These are phyloP conservation scores for Girardinichthys multiradiatus DNA, from an alignment of 2,113 vertebrate genomes.

Conservation along the genomic window DNA sequence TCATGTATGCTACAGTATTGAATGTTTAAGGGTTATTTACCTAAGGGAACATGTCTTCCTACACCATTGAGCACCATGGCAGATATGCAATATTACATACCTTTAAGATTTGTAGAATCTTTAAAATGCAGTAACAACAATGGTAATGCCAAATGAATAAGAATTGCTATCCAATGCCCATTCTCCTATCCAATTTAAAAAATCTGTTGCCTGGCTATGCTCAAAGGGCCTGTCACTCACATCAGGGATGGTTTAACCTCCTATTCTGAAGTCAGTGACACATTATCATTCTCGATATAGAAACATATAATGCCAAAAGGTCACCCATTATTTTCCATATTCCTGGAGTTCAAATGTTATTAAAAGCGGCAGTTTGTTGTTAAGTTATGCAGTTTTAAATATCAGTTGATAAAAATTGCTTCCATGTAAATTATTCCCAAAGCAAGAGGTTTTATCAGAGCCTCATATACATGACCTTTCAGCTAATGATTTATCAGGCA, in stretches of 20 bases:
- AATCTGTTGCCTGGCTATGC: no score
- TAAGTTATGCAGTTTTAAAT: neutral
- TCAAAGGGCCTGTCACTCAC: neutral
- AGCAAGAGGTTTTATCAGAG: neutral
- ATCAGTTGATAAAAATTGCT: constrained; percentile 1
- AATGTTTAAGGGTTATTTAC: no score
- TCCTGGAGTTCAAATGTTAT: constrained; percentile 1
- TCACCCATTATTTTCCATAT: constrained; percentile 6
- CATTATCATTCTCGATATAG: neutral
- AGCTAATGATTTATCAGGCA: constrained; percentile 9
- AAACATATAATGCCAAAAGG: neutral
- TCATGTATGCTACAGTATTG: no score
- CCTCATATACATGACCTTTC: constrained; percentile 20
- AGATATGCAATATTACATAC: no score
- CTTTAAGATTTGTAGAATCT: no score
- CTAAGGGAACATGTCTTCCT: no score
- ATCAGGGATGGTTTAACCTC: neutral
- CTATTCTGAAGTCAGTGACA: neutral
- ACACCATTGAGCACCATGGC: no score
- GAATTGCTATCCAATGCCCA: neutral
- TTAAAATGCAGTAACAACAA: no score
- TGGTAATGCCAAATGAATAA: no score
- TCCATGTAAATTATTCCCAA: constrained; percentile 3
- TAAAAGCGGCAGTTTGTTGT: neutral
- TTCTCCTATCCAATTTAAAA: no score